Evolutionary conservation across 2,113 vertebrate species (phyloP).

Genomic region (Osmerus mordax): DNA sequence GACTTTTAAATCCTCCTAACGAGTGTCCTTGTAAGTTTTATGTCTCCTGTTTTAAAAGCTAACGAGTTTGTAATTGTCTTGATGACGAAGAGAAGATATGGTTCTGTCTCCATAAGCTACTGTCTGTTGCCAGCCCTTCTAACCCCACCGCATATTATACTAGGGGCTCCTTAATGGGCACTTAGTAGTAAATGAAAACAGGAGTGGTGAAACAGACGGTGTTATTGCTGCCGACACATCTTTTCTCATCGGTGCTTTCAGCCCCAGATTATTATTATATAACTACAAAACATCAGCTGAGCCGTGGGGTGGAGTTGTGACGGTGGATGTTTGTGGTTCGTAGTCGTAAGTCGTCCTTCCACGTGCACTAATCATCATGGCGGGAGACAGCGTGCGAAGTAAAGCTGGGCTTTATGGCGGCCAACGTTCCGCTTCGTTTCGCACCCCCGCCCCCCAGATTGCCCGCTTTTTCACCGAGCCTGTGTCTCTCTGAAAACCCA

Average conservation of each 20-base stretch:
- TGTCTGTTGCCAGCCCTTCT: slow-evolving; percentile 22
- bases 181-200: background rate
- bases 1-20: slow-evolving; percentile 41
- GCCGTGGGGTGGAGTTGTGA: slow-evolving; percentile 40
- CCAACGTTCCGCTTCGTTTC: background rate
- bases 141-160: background rate
- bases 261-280: slow-evolving; percentile 22
- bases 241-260: slow-evolving; percentile 47
- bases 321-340: slow-evolving; percentile 51
- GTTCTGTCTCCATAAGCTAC: background rate
- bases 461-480: too few relatives aligned
- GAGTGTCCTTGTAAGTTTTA: slow-evolving; percentile 46
- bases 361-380: slow-evolving; percentile 49
- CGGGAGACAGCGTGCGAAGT: background rate
- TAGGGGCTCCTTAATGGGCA: background rate
- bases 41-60: slow-evolving; percentile 31
- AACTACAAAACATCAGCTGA: slow-evolving; percentile 52
- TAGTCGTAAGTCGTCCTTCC: slow-evolving; percentile 48
- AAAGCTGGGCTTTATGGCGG: too few relatives aligned
- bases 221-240: slow-evolving; percentile 26
- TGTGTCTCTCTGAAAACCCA: too few relatives aligned
- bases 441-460: background rate
- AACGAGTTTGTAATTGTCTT: slow-evolving; percentile 41
- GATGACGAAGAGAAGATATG: slow-evolving; percentile 9
- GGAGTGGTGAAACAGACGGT: background rate